Base-by-base conservation (phyloP, 2,888 invertebrate species). In the Acrocyrtus sp. region DNA sequence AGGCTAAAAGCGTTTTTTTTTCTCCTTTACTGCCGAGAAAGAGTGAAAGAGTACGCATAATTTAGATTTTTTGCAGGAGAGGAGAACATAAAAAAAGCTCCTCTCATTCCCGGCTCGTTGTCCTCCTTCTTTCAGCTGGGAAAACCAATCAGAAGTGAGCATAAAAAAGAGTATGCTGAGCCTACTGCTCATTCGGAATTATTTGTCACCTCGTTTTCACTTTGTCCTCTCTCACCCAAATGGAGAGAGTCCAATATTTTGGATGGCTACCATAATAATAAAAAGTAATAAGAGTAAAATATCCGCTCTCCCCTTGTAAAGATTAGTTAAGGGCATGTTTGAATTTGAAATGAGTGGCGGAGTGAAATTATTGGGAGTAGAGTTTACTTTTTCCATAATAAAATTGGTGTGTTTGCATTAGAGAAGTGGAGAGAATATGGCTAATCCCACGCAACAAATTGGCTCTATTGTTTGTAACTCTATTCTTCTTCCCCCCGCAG, bases 401-500 rank as follows among this genome's bases (percentile, higher is more conserved):
- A n/a, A n/a, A n/a, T n/a, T n/a, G n/a, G n/a, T n/a, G n/a, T n/a
- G n/a, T n/a, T 41, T 8, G 41, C 34, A 8, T 15, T 41, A 41
- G 34, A n/a, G 17, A 17, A 47, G 47, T 19, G 17, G 6, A 45
- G 45, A 47, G 19, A 17, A 12, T 19, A 29, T 63, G 39, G 47
- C 19, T n/a, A 57, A 39, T 67, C 67, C 58, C 57, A 67, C 67
- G 58, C 58, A 58, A 47, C 45, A 67, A 67, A 67, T 67, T 67
- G 67, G 58, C 27, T 34, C 67, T 66, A 66, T 66, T 66, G 66
- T 66, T 66, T 60, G 4, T 22, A 17, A 47, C 1, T 15, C 48
- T 51, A 50, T 62, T 50, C 15, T 39, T 50, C 51, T 51, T 47
- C 57, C 22, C 43, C 41, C 19, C 15, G 43, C 57, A 57, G 22